These are phyloP conservation scores for Speoplatyrhinus poulsoni DNA, from an alignment of 2,113 vertebrate genomes.

Conservation along the genomic window DNA sequence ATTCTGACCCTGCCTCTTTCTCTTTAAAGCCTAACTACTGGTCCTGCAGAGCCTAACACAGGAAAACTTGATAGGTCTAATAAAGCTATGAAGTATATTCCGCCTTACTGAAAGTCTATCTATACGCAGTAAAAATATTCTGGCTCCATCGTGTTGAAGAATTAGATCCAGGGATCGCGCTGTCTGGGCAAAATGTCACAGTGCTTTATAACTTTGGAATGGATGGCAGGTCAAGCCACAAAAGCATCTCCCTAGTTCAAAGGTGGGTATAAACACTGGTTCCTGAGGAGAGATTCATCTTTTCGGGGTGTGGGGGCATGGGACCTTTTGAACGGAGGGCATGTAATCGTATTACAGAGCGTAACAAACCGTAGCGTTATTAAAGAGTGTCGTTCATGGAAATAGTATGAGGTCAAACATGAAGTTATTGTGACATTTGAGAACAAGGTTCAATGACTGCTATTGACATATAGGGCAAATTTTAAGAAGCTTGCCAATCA, in stretches of 20 bases:
- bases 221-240: slow-evolving; percentile 70
- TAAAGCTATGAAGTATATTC: slow-evolving; percentile 18
- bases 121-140: slow-evolving; percentile 36
- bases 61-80: slow-evolving; percentile 23
- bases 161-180: slow-evolving; percentile 64
- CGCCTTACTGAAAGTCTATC: slow-evolving; percentile 24
- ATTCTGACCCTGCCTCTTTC: neutral
- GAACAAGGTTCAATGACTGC: slow-evolving; percentile 32
- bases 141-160: slow-evolving; percentile 49
- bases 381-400: slow-evolving; percentile 70
- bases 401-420: slow-evolving; percentile 65
- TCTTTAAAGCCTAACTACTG: slow-evolving; percentile 26
- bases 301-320: slow-evolving; percentile 43
- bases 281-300: slow-evolving; percentile 68
- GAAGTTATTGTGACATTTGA: slow-evolving; percentile 69
- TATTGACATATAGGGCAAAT: slow-evolving; percentile 54
- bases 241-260: slow-evolving; percentile 72
- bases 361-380: slow-evolving; percentile 72
- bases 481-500: slow-evolving; percentile 35
- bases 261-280: slow-evolving; percentile 59
- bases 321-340: slow-evolving; percentile 68
- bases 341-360: slow-evolving; percentile 70
- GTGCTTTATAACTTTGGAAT: slow-evolving; percentile 43
- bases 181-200: slow-evolving; percentile 64
- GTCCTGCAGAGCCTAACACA: slow-evolving; percentile 23